Base-by-base conservation (phyloP, 1,140 invertebrate species). In the Drosophila nebulosa region DNA sequence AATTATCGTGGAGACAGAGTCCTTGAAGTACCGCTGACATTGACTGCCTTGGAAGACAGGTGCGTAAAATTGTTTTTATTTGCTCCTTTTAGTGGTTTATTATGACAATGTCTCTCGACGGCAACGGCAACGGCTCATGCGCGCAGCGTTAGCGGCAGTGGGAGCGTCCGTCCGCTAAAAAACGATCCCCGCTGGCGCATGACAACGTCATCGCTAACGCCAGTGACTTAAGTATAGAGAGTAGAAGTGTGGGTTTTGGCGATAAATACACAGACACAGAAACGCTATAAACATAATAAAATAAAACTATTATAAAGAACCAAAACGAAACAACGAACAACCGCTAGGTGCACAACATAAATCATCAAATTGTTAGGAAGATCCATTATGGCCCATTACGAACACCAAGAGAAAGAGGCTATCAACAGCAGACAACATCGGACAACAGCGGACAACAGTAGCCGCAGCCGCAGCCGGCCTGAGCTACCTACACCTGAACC, bases 331-430 rank as follows among this genome's bases (percentile, higher is more conserved):
- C 61, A 74, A 80, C 68, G 86, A 74, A 80, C 68, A 90, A 89
- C 86, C 81, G 86, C 86, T 86, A 86, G 79, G 64, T 74, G 68
- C 72, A 74, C 70, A 81, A 90, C 86, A 90, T 90, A 90, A 90
- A 90, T 90, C 86, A 90, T 90, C 88, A 85, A 90, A 90, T 90
- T 88, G 86, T 90, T 90, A 88, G 86, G 77, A 80, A 84, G 86
- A 90, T 89, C 88, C 88, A 90, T 90, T 90, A 90, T 90, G 69
- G 79, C 65, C 88, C 88, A 90, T 90, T 90, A 90, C 79, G 64
- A 73, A 80, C 86, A 86, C 81, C 76, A 81, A 60, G 5, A 42
- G 39, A 61, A 42, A 73, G 30, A 50, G 58, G 51, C 57, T 18
- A 51, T 61, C 59, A 52, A 52, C 70, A 71, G 51, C 42, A 27